phyloP scores from a whole-genome alignment of 2,888 invertebrate species.

The Ceratothoa steindachneri region DNA sequence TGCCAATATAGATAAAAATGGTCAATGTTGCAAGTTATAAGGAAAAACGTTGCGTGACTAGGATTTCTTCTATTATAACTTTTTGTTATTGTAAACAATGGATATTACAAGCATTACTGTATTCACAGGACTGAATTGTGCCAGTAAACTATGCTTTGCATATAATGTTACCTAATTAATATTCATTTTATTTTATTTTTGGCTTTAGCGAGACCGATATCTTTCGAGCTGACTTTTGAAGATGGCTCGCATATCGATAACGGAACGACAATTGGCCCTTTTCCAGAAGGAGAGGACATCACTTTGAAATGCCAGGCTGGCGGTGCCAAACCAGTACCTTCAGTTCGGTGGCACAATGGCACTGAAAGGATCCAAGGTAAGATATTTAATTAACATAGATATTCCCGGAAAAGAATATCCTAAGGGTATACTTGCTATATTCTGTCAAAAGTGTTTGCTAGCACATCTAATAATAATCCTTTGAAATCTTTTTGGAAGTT shows the following conservation, averaged over 20 bases:
- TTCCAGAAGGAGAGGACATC: slow-evolving; percentile 66
- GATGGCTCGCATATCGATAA: slow-evolving; percentile 55
- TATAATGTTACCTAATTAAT: too few species aligned
- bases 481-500: too few species aligned
- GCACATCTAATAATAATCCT: background rate
- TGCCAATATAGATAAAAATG: too few species aligned
- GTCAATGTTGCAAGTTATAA: too few species aligned
- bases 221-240: slow-evolving; percentile 62
- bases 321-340: slow-evolving; percentile 79
- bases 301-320: slow-evolving; percentile 69
- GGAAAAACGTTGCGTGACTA: too few species aligned
- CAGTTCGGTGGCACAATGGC: slow-evolving; percentile 79
- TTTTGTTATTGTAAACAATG: too few species aligned
- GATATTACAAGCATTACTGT: too few species aligned
- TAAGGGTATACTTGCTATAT: background rate
- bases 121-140: too few species aligned
- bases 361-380: slow-evolving; percentile 63
- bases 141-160: too few species aligned
- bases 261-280: slow-evolving; percentile 62
- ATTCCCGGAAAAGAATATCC: background rate
- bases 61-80: too few species aligned
- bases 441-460: background rate
- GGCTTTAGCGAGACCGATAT: slow-evolving; percentile 49
- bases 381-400: slow-evolving; percentile 54
- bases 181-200: background rate